Evolutionary conservation across 2,888 invertebrate genomes (phyloP), one percentile per base, ranked within the genome.

Genomic region (Neoaliturus tenellus): DNA sequence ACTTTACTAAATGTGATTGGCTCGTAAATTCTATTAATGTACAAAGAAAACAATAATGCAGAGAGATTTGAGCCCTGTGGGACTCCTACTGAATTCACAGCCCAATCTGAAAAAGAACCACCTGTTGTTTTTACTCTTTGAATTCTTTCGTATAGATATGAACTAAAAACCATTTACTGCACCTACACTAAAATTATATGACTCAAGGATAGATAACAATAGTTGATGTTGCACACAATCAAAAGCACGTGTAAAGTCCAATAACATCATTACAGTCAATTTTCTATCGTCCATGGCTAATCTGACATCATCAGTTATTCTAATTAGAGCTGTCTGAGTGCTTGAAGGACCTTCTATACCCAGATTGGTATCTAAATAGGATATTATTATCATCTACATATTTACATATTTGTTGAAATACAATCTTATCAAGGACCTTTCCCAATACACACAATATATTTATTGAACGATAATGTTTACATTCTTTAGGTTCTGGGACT

Each of bases 401-500:
- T 6, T n/a, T 17, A 31, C n/a, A 10, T n/a, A 67, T n/a, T 33
- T 67, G 67, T 4, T 25, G 4, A 31, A 17, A 67, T 6, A 67
- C 67, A 17, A 67, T 10, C n/a, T 67, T 67, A 31, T 67, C 67
- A 3, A 67, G 4, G 3, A 33, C 1, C 14, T 67, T 67, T 17
- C 33, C 67, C 5, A 67, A 33, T 67, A 33, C 67, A 67, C 33
- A 67, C 31, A 67, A 67, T 6, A 67, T 67, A 67, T 31, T 67
- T 20, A 67, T 33, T 31, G 67, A n/a, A 4, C 67, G 10, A 28
- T 67, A 67, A 4, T 67, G n/a, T 4, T 67, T 33, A 31, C 33
- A 31, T 67, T 1, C 2, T 5, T 3, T 5, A 5, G 31, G 67
- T n/a, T 33, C 17, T 6, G 5, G 1, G 17, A 5, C 14, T 67